A percentile compares a stretch with the other conserved stretches of the same genome.
These are phyloP conservation scores for Drosophila lacteicornis DNA, from an alignment of 1,140 invertebrate species.

Conservation along the genomic window DNA sequence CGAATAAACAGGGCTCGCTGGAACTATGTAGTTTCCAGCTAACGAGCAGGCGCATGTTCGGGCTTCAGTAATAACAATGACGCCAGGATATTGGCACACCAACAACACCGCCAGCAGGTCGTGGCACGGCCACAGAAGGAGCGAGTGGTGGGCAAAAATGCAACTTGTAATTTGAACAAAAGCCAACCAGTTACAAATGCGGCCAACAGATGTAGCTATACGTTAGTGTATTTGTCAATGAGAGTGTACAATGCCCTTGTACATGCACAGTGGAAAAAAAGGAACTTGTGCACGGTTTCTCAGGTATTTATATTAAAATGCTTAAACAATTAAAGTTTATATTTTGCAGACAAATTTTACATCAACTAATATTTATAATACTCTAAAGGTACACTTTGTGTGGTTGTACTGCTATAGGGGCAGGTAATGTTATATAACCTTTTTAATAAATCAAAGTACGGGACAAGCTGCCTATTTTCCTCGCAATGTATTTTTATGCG, in stretches of 20 bases:
- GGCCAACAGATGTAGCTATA: constrained; percentile 14
- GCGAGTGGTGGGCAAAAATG: constrained; percentile 51
- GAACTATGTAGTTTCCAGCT: constrained; percentile 40
- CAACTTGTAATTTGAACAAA: constrained; percentile 68
- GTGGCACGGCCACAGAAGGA: constrained; percentile 37
- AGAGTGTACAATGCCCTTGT: neutral
- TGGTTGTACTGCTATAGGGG: too few relatives aligned
- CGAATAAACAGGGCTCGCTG: constrained; percentile 12
- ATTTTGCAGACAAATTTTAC: too few relatives aligned
- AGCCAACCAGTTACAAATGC: constrained; percentile 57
- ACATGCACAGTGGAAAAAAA: neutral
- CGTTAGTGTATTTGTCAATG: neutral
- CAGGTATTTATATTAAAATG: neutral
- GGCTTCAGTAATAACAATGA: constrained; percentile 51
- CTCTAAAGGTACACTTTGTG: too few relatives aligned
- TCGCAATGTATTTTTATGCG: neutral
- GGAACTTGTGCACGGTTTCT: neutral
- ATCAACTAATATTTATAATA: neutral
- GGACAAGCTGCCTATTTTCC: neutral
- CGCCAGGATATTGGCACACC: constrained; percentile 57
- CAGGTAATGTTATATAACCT: too few relatives aligned
- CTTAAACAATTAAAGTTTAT: neutral
- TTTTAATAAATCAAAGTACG: too few relatives aligned
- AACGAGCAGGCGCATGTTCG: constrained; percentile 55
- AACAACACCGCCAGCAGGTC: constrained; percentile 26